These are phyloP conservation scores for Antitype chi DNA, from an alignment of 2,888 invertebrate genomes.

Conservation along the genomic window DNA sequence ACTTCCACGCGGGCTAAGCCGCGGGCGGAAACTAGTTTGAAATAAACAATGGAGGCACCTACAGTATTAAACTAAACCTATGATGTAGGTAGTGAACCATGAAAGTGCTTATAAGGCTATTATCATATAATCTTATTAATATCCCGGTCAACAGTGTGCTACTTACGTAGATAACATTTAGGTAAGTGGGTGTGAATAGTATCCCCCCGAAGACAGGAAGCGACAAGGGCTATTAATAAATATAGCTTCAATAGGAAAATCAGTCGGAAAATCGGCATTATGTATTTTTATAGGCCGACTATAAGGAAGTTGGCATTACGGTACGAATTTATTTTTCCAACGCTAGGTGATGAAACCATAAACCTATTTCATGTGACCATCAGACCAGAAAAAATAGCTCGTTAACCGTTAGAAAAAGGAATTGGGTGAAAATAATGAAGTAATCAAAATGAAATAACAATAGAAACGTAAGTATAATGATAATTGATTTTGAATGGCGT, in stretches of 20 bases:
- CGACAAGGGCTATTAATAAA: not conserved
- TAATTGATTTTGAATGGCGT: not conserved
- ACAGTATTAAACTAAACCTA: not conserved
- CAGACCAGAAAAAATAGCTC: too few relatives aligned
- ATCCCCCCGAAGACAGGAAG: not conserved
- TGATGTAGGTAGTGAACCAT: not conserved
- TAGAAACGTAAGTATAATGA: not conserved
- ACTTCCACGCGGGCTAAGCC: too few relatives aligned
- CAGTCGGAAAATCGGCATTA: conserved; percentile 5
- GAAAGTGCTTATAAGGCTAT: conserved; percentile 9
- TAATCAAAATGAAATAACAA: not conserved
- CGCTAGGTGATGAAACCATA: not conserved
- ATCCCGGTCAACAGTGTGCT: conserved; percentile 3
- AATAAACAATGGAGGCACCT: not conserved
- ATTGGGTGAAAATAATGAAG: not conserved
- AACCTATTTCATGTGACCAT: not conserved
- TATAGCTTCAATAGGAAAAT: not conserved
- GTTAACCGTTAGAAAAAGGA: not conserved
- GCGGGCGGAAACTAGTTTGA: too few relatives aligned
- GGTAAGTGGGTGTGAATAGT: conserved; percentile 20
- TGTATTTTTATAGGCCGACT: not conserved
- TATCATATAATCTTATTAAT: conserved; percentile 34
- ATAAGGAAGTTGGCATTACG: conserved; percentile 9
- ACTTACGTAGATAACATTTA: conserved; percentile 5
- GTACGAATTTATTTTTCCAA: not conserved